Percentiles rank a stretch among this genome's conserved stretches.
Evolutionary conservation across 2,888 invertebrate genomes (phyloP).

Genomic region (Stenoptilia bipunctidactyla): DNA sequence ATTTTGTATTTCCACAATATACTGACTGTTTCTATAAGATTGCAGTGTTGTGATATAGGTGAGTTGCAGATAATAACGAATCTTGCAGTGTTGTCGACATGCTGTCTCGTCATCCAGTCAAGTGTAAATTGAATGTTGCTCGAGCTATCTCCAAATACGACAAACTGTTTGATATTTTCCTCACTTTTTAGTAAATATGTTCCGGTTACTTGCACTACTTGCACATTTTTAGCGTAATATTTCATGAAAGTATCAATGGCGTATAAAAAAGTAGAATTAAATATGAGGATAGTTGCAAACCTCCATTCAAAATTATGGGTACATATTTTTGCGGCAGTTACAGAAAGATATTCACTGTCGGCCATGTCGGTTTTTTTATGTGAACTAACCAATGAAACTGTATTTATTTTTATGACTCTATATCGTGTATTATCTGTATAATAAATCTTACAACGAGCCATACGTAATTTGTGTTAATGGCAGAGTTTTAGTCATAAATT

Average conservation of each 20-base stretch:
- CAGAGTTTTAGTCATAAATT: background rate
- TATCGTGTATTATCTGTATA: too few species aligned
- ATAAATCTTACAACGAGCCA: too few species aligned
- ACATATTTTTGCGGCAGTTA: slow-evolving; percentile 36
- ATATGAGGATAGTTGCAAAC: slow-evolving; percentile 31
- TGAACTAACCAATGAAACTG: too few species aligned
- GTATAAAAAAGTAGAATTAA: slow-evolving; percentile 15
- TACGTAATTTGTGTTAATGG: too few species aligned
- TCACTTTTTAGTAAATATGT: slow-evolving; percentile 18
- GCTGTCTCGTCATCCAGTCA: slow-evolving; percentile 22
- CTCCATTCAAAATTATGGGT: slow-evolving; percentile 41
- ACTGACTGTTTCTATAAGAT: slow-evolving; percentile 4
- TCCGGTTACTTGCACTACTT: slow-evolving; percentile 26
- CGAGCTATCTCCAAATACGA: slow-evolving; percentile 29
- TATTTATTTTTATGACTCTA: too few species aligned
- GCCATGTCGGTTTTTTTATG: too few species aligned
- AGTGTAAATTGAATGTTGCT: slow-evolving; percentile 25
- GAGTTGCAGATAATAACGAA: slow-evolving; percentile 31
- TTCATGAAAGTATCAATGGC: background rate
- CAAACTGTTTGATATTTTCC: slow-evolving; percentile 25
- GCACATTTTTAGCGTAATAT: background rate
- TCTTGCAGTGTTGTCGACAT: slow-evolving; percentile 32
- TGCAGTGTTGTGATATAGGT: slow-evolving; percentile 21
- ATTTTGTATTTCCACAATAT: slow-evolving; percentile 10
- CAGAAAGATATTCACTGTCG: slow-evolving; percentile 20